Evolutionary conservation across 2,888 invertebrate species (phyloP).

Genomic region (Pedicia rivosa): DNA sequence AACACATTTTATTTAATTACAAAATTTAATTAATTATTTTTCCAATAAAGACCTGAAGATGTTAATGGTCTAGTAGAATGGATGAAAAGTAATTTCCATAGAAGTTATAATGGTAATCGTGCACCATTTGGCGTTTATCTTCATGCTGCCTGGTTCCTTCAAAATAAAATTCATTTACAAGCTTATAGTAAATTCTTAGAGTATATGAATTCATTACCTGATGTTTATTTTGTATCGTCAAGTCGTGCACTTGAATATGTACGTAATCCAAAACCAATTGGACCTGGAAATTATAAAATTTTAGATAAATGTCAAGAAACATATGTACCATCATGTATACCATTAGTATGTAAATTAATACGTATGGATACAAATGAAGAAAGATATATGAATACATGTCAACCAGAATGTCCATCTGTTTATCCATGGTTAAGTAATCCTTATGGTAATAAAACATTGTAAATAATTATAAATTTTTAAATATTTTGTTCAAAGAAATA

Average conservation of each 20-base stretch:
- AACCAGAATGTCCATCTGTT: constrained; percentile 32
- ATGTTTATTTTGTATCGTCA: constrained; percentile 39
- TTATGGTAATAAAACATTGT: too few species aligned
- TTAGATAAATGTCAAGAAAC: constrained; percentile 20
- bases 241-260: constrained; percentile 23
- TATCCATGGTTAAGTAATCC: constrained; percentile 41
- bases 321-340: constrained; percentile 17
- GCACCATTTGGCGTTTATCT: constrained; percentile 52
- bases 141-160: constrained; percentile 46
- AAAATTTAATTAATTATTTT: background rate
- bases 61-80: constrained; percentile 36
- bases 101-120: constrained; percentile 43
- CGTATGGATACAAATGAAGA: constrained; percentile 22
- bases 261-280: constrained; percentile 21
- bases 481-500: too few species aligned
- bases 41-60: constrained; percentile 23
- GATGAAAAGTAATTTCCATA: constrained; percentile 43
- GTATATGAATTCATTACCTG: constrained; percentile 33
- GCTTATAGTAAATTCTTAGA: constrained; percentile 40
- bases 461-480: too few species aligned
- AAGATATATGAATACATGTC: constrained; percentile 35
- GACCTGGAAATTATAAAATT: constrained; percentile 13
- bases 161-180: constrained; percentile 29
- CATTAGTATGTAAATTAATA: constrained; percentile 20
- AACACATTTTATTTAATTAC: background rate